phyloP scores from a whole-genome alignment of 2,113 vertebrate species.

The Uropsilus gracilis region DNA sequence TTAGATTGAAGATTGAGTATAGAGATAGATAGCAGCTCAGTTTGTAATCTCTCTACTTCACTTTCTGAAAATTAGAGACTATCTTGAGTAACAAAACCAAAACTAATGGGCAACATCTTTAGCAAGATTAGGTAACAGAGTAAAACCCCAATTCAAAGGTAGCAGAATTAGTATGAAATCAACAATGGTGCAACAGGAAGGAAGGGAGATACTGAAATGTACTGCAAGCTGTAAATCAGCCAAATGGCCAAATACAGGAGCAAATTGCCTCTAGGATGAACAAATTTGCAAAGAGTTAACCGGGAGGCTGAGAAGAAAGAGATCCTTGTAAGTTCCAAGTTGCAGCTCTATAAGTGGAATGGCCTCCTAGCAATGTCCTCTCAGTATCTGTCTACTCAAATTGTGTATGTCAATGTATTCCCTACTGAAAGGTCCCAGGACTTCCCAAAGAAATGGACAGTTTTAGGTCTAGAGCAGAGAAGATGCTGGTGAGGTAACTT shows the following conservation, averaged over 20 bases:
- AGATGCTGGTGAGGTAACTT: neutral
- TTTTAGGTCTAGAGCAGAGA: neutral
- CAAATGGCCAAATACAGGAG: neutral
- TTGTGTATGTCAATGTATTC: neutral
- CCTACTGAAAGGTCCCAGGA: neutral
- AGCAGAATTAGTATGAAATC: neutral
- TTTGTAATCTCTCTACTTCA: neutral
- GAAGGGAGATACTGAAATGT: conserved; percentile 49
- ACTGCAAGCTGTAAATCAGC: neutral
- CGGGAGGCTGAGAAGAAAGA: neutral
- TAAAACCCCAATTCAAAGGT: neutral
- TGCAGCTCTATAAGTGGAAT: neutral
- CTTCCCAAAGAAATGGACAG: neutral
- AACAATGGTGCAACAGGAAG: conserved; percentile 43
- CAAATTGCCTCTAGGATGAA: neutral
- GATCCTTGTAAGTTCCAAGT: neutral
- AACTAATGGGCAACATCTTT: neutral
- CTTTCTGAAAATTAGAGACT: neutral
- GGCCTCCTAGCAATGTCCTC: neutral
- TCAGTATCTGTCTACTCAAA: neutral
- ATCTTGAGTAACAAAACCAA: neutral
- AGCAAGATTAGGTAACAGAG: neutral
- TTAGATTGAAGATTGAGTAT: neutral
- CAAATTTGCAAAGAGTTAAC: neutral
- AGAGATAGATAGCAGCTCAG: neutral